Percentiles rank a stretch among this genome's conserved stretches.
Evolutionary conservation across 2,797 vertebrate species (phyloP).

Genomic region (Sciaenops ocellatus): DNA sequence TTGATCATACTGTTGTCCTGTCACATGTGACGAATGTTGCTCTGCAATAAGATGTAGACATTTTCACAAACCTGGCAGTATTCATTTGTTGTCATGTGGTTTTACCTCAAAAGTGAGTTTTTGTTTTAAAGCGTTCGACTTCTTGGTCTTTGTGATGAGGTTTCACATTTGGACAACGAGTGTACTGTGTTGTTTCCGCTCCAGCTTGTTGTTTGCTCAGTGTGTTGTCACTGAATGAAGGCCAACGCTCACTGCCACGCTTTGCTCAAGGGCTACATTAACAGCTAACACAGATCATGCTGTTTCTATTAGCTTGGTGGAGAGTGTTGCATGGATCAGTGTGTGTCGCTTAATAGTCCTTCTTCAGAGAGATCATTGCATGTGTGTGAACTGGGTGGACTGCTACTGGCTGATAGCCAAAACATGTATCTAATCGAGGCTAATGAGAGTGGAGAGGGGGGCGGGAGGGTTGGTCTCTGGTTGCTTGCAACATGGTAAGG

Average conservation of each 20-base stretch:
- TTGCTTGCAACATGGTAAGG: constrained; percentile 29
- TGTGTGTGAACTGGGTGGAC: constrained; percentile 10
- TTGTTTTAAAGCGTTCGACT: background rate
- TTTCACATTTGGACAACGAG: constrained; percentile 1
- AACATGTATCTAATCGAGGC: constrained; percentile 37
- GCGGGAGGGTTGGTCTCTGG: constrained; percentile 10
- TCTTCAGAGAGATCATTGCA: constrained; percentile 2
- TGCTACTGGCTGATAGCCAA: constrained; percentile 23
- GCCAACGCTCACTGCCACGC: constrained; percentile 17
- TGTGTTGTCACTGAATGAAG: constrained; percentile 37
- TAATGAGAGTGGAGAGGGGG: constrained; percentile 22
- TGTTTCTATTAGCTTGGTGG: constrained; percentile 12
- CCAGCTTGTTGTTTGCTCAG: constrained; percentile 37
- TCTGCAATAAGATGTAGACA: background rate
- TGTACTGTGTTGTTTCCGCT: constrained; percentile 14
- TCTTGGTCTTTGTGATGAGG: background rate
- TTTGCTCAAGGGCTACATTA: constrained; percentile 34
- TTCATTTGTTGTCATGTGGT: background rate
- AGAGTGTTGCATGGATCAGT: background rate
- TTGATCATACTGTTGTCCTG: background rate
- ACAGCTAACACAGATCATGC: constrained; percentile 37
- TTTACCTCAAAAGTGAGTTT: background rate
- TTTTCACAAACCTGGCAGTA: background rate
- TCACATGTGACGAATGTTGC: background rate
- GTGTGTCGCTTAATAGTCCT: constrained; percentile 1